Evolutionary conservation across 2,888 invertebrate genomes (phyloP), one percentile per base, ranked within the genome.

Genomic region (Carterocephalus palaemon): DNA sequence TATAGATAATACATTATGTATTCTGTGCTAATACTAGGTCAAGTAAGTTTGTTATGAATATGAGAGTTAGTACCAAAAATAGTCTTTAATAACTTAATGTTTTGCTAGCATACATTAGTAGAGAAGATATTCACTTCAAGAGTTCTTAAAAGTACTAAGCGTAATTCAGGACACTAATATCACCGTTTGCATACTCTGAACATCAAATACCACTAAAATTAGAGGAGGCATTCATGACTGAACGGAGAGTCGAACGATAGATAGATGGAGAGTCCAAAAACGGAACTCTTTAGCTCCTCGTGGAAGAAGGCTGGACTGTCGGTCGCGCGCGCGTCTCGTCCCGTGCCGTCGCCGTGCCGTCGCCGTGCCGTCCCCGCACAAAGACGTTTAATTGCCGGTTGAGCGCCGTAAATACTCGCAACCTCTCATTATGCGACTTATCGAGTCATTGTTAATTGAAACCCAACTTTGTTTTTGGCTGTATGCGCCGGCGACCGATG

Each of bases 371-470:
- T n/a, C n/a, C 56, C 57, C 64, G 69, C 78, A 83, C 82, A 82
- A 80, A 81, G 83, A 77, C 73, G 70, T 76, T 79, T 85, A 85
- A 85, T 85, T 84, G 78, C 70, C 61, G 82, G 83, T 75, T 80
- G 72, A 67, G 70, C 64, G 69, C 52, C 75, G 70, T 81, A 82
- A 82, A 83, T 83, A 79, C 71, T 60, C 60, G 61, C 60, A 84
- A 77, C 86, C 83, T 51, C 70, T 83, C 76, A 86, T 86, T 85
- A 86, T 67, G 59, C 59, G 65, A 70, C 71, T 70, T 74, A 78
- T 81, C 77, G 73, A 69, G 73, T 75, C 73, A 75, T 83, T 77
- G 77, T 82, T 86, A 85, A 86, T 86, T 85, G 85, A 86, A 84
- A 75, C 64, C 66, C 66, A 66, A 59, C 68, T 64, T 72, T 73